Conservation (phyloP, 2,888 invertebrate species). For the Heliconius charithonia region DNA sequence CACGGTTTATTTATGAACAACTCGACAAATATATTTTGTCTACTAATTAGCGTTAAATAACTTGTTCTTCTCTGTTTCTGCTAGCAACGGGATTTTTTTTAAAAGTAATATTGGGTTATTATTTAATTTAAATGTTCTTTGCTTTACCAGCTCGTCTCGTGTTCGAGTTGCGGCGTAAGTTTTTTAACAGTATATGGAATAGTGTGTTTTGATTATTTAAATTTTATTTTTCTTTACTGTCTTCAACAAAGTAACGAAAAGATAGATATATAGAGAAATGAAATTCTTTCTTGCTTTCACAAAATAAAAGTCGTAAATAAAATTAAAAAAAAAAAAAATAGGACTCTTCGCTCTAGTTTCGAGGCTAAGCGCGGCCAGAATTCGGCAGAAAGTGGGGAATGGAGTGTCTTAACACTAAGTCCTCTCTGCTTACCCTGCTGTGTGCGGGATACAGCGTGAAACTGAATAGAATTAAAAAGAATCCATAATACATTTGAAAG, state of each 20-base stretch:
- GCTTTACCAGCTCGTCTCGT: background rate
- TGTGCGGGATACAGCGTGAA: too few species aligned
- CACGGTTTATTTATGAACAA: constrained; percentile 50
- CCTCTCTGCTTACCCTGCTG: too few species aligned
- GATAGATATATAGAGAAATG: too few species aligned
- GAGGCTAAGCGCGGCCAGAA: too few species aligned
- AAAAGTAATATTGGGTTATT: background rate
- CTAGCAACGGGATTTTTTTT: background rate
- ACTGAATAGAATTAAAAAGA: too few species aligned
- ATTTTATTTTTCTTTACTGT: background rate
- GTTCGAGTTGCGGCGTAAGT: background rate
- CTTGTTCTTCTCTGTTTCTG: constrained; percentile 27
- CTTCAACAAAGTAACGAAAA: background rate
- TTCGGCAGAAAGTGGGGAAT: too few species aligned
- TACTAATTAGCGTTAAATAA: constrained; percentile 42
- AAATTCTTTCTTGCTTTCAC: too few species aligned
- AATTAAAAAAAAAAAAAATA: too few species aligned
- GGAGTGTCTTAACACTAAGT: too few species aligned
- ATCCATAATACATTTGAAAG: too few species aligned
- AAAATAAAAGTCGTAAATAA: too few species aligned
- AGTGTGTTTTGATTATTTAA: background rate
- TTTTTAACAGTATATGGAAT: background rate
- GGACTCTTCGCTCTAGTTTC: too few species aligned
- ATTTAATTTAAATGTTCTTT: constrained; percentile 1
- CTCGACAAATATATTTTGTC: constrained; percentile 44